These are phyloP conservation scores for Aphelenchoides fujianensis DNA, from an alignment of 1,140 invertebrate genomes.

Conservation along the genomic window DNA sequence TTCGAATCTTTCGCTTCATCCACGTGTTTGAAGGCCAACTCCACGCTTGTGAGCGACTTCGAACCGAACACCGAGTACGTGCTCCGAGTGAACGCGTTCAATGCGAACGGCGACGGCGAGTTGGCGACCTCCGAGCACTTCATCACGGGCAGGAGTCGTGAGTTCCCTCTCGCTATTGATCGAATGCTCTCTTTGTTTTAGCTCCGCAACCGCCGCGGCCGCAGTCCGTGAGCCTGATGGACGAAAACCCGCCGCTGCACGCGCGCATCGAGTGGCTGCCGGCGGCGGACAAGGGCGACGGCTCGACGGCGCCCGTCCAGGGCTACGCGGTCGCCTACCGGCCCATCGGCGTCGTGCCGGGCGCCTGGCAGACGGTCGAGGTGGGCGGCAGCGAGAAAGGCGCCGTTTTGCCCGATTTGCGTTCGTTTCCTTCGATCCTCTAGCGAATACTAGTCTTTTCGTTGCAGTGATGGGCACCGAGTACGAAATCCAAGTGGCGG, in stretches of 20 bases:
- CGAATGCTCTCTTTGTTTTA: too few species aligned
- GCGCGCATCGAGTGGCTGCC: conserved; percentile 56
- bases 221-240: conserved; percentile 50
- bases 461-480: conserved; percentile 59
- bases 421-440: too few species aligned
- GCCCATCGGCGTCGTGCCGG: conserved; percentile 33
- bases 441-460: too few species aligned
- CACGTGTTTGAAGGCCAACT: conserved; percentile 14
- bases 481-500: conserved; percentile 51
- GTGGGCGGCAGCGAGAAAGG: conserved; percentile 39
- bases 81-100: conserved; percentile 86
- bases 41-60: conserved; percentile 79
- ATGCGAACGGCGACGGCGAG: conserved; percentile 56
- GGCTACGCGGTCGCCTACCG: conserved; percentile 54
- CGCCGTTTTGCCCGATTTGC: conserved; percentile 48
- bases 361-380: conserved; percentile 31
- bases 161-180: too few species aligned
- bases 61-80: conserved; percentile 94
- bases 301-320: conserved; percentile 26
- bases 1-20: neutral
- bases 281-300: conserved; percentile 42
- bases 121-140: conserved; percentile 42
- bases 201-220: conserved; percentile 53
- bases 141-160: conserved; percentile 59
- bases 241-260: conserved; percentile 48